Evolutionary conservation across 2,797 vertebrate genomes (phyloP).

Genomic region (Taeniopygia guttata): DNA sequence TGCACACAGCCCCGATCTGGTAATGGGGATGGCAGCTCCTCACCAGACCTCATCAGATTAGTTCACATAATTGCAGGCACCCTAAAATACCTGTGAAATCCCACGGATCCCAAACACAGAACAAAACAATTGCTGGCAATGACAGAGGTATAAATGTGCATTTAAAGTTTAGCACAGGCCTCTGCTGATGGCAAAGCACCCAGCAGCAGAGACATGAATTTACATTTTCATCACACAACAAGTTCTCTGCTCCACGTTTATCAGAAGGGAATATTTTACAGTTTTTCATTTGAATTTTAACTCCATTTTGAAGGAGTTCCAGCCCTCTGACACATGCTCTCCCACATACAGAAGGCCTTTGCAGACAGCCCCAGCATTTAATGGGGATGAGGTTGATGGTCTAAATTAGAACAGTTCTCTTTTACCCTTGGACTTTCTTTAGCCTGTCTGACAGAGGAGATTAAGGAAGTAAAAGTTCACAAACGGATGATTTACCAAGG

Average conservation of each 20-base stretch:
- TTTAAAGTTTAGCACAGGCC: neutral
- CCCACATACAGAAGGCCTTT: neutral
- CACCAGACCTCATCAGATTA: neutral
- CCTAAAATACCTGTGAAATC: neutral
- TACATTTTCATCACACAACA: neutral
- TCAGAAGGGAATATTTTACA: neutral
- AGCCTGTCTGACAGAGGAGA: conserved; percentile 34
- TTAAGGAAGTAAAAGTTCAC: conserved; percentile 68
- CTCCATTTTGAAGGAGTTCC: neutral
- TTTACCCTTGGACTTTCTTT: conserved; percentile 36
- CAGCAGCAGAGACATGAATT: neutral
- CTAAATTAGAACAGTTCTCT: conserved; percentile 18
- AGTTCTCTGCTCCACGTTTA: neutral
- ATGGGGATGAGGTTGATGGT: neutral
- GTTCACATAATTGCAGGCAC: neutral
- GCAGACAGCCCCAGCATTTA: neutral
- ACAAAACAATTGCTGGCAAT: neutral
- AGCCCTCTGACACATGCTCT: neutral
- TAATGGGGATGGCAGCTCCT: neutral
- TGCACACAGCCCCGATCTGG: neutral
- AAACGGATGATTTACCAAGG: conserved; percentile 52
- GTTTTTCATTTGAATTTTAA: neutral
- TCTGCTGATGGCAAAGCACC: neutral
- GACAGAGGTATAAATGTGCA: neutral
- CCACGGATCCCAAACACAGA: neutral